These are phyloP conservation scores for Eufriesea mexicana DNA, from an alignment of 1,140 invertebrate species.

Conservation along the genomic window DNA sequence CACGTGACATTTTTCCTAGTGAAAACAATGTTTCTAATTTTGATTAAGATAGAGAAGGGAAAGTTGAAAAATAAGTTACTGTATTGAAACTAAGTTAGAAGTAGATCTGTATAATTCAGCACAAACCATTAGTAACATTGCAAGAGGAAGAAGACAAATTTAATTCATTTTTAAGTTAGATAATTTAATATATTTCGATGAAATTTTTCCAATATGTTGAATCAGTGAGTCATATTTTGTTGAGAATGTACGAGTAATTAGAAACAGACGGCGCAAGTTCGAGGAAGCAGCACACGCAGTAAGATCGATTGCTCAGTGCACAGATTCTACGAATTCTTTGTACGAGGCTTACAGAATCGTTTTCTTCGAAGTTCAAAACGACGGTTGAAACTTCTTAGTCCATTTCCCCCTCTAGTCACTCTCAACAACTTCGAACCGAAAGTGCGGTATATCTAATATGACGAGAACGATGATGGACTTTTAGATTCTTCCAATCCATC, in stretches of 20 bases:
- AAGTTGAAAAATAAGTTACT: too few species aligned
- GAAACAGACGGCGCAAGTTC: background rate
- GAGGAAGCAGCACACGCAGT: background rate
- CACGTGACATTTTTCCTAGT: too few species aligned
- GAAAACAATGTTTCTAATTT: too few species aligned
- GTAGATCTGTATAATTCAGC: too few species aligned
- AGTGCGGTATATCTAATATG: background rate
- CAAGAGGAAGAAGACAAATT: too few species aligned
- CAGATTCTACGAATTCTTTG: constrained; percentile 35
- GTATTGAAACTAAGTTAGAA: too few species aligned
- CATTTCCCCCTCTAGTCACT: constrained; percentile 5
- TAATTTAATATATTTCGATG: too few species aligned
- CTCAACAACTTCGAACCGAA: background rate
- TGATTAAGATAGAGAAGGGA: too few species aligned
- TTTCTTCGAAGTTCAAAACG: constrained; percentile 14
- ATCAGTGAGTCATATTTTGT: background rate
- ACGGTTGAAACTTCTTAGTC: constrained; percentile 26
- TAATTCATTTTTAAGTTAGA: too few species aligned
- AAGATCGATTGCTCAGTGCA: constrained; percentile 25
- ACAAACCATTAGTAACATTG: too few species aligned
- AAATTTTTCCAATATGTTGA: too few species aligned
- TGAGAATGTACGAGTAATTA: constrained; percentile 14
- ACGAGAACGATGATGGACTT: background rate
- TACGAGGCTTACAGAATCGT: constrained; percentile 10
- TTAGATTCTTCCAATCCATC: background rate